Conservation (phyloP, 1,140 invertebrate genomes). For the Philotrypesis tridentata region DNA sequence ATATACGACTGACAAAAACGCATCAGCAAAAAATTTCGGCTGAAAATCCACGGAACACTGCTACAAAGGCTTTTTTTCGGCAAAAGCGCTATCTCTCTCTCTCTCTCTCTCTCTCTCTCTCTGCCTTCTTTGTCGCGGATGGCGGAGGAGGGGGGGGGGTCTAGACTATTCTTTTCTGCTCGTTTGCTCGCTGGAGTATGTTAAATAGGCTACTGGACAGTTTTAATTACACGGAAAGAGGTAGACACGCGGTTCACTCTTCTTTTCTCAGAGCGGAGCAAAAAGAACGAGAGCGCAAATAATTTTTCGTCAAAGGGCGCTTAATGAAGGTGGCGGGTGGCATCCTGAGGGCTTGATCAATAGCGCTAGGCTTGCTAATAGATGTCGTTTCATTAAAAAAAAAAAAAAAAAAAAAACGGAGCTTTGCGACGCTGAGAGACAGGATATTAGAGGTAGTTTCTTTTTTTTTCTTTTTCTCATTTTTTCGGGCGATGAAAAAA, state of each 20-base stretch:
- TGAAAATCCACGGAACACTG: neutral
- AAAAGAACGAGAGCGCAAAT: neutral
- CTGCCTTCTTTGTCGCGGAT: too few species aligned
- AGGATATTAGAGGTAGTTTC: too few species aligned
- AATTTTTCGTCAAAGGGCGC: neutral
- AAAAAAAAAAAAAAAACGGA: too few species aligned
- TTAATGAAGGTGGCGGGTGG: neutral
- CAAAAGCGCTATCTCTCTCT: too few species aligned
- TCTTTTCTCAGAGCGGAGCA: neutral
- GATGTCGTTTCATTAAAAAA: neutral
- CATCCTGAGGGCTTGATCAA: neutral
- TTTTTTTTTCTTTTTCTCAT: too few species aligned
- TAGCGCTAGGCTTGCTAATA: neutral
- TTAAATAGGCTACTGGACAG: neutral
- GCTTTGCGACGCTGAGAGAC: too few species aligned
- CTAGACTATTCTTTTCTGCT: neutral
- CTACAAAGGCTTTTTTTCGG: neutral
- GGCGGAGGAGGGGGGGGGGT: too few species aligned
- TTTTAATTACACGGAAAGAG: slow-evolving; percentile 7
- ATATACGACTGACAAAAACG: neutral
- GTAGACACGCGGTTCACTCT: neutral
- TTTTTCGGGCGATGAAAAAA: too few species aligned
- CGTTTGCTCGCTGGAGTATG: neutral
- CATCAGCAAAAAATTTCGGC: neutral
- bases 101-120: too few species aligned